Conservation (phyloP, 64 coral and sea anemone species). For the Montipora efflorescens region DNA sequence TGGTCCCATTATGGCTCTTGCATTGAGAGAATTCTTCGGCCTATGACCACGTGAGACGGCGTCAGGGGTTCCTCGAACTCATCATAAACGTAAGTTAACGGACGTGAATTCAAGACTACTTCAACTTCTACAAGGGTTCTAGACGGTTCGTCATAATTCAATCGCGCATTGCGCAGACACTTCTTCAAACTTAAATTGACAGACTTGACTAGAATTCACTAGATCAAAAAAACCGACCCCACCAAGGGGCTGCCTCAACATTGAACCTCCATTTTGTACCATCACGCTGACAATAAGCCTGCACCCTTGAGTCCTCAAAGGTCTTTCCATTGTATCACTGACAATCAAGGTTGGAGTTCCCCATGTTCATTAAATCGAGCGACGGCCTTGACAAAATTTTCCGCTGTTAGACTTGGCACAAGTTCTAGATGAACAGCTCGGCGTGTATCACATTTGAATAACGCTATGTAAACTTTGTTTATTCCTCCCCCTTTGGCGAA, state of each 20-base stretch:
- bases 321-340: constrained; percentile 55
- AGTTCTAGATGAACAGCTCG: constrained; percentile 51
- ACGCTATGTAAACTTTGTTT: not conserved
- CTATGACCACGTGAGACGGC: constrained; percentile 42
- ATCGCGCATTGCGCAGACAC: constrained; percentile 11
- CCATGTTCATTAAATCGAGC: constrained; percentile 32
- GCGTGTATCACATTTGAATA: constrained; percentile 5
- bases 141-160: constrained; percentile 54
- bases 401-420: constrained; percentile 29
- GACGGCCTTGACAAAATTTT: constrained; percentile 28
- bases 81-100: constrained; percentile 38
- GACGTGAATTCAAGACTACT: constrained; percentile 62
- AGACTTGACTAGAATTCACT: constrained; percentile 20
- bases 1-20: no score
- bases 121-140: constrained; percentile 39
- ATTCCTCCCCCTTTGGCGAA: constrained; percentile 20
- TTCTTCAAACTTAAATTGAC: constrained; percentile 55
- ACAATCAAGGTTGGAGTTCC: constrained; percentile 39
- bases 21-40: not conserved
- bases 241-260: constrained; percentile 59
- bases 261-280: constrained; percentile 53
- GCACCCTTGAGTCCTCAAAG: constrained; percentile 33
- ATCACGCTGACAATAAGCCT: not conserved
- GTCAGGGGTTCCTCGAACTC: constrained; percentile 43
- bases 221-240: constrained; percentile 63